phyloP scores from a whole-genome alignment of 2,113 vertebrate species.

The Triplophysa tibetana region DNA sequence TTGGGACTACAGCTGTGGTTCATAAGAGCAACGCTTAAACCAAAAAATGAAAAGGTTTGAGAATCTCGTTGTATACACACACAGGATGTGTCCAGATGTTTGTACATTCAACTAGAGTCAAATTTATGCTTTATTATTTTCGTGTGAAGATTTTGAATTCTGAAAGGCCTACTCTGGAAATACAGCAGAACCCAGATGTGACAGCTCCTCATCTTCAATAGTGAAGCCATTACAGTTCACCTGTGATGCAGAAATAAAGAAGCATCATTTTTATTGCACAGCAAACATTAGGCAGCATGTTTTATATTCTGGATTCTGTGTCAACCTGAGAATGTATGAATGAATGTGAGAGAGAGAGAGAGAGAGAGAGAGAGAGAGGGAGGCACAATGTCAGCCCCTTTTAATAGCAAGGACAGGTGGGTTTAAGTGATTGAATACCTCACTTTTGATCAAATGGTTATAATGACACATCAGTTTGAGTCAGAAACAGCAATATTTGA shows the following conservation, averaged over 20 bases:
- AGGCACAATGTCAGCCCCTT: too few species aligned
- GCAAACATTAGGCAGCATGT: too few species aligned
- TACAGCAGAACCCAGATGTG: constrained; percentile 94
- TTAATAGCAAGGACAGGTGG: too few species aligned
- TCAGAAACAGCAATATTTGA: too few species aligned
- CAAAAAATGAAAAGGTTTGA: background rate
- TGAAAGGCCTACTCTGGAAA: constrained; percentile 87
- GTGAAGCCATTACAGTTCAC: constrained; percentile 99
- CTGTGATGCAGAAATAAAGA: constrained; percentile 63
- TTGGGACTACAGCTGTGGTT: constrained; percentile 98
- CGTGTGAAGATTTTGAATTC: background rate
- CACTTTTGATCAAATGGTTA: background rate
- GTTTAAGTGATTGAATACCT: too few species aligned
- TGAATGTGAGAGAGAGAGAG: too few species aligned
- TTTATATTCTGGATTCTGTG: too few species aligned
- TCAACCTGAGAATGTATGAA: too few species aligned
- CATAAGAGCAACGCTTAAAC: constrained; percentile 90
- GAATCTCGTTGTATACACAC: background rate
- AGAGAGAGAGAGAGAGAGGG: too few species aligned
- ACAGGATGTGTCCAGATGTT: too few species aligned
- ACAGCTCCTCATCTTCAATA: constrained; percentile 97
- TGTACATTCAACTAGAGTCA: background rate
- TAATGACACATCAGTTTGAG: background rate
- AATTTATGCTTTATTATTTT: background rate
- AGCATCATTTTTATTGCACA: too few species aligned